phyloP scores from a whole-genome alignment of 2,797 vertebrate species.

The Hypotaenidia okinawae region DNA sequence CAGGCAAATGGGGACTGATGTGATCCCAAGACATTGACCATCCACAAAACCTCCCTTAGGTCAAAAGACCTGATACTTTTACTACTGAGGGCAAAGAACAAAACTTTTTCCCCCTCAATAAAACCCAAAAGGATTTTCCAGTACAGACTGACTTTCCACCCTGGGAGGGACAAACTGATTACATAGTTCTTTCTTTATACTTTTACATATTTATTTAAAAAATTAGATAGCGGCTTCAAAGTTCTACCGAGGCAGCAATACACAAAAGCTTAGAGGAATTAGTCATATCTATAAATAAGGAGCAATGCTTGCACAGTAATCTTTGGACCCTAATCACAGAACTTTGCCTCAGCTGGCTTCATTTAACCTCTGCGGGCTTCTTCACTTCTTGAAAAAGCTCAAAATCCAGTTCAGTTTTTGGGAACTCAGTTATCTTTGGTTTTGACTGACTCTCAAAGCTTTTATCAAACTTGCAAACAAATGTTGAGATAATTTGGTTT shows the following conservation, averaged over 20 bases:
- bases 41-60: background rate
- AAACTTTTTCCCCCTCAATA: background rate
- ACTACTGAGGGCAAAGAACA: background rate
- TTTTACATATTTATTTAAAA: background rate
- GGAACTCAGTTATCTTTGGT: background rate
- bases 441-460: background rate
- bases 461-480: background rate
- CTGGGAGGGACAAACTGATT: background rate
- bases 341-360: background rate
- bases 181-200: background rate
- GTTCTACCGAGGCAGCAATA: background rate
- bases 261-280: background rate
- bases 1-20: background rate
- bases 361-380: background rate
- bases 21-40: background rate
- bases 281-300: background rate
- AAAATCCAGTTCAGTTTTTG: background rate
- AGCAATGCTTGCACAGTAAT: background rate
- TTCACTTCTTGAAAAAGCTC: background rate
- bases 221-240: background rate
- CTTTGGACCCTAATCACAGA: background rate
- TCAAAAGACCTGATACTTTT: rapidly evolving
- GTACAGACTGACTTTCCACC: background rate
- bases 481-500: background rate
- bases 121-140: background rate